Base-by-base conservation (phyloP, 64 coral and sea anemone species). In the Actinia tenebrosa region DNA sequence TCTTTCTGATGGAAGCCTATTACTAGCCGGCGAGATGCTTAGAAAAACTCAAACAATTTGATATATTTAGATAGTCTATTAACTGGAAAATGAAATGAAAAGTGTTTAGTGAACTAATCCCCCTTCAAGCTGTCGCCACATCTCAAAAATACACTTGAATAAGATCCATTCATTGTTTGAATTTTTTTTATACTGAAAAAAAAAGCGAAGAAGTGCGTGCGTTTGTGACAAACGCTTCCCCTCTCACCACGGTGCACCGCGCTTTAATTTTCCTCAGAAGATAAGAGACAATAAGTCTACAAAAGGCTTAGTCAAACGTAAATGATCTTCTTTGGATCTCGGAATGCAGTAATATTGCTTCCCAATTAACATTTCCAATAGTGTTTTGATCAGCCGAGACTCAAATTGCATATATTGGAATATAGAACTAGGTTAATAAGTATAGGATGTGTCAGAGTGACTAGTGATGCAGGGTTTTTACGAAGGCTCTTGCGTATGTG, bases 221-320 rank as follows among this genome's bases (percentile, higher is more conserved):
- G n/a, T 75, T 30, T 75, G n/a, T 75, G 69, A 75, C 69, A 75
- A 75, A 75, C 69, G 69, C 69, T 75, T 75, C 69, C 69, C 37
- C 69, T 30, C 27, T 27, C 69, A 75, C 25, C n/a, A 75, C n/a
- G 69, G 69, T 75, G 23, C 69, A 75, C 10, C 26, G 69, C 69
- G 69, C 69, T 75, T 75, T 75, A 75, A 75, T 75, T 75, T 75
- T 75, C n/a, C 26, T 3, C 37, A 25, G 69, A 42, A 11, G 69
- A 75, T 16, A 30, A 75, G 69, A 75, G 69, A 75, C 69, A 75
- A 75, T 30, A 30, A 26, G 69, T 75, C 69, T 75, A 75, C 69
- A 75, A 75, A 75, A 75, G 69, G 69, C 25, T 75, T 42, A 75
- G 69, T 75, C 69, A 75, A 75, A 75, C 69, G 69, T 75, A 30